phyloP scores from a whole-genome alignment of 2,888 invertebrate species.

The Anaspis maculata region DNA sequence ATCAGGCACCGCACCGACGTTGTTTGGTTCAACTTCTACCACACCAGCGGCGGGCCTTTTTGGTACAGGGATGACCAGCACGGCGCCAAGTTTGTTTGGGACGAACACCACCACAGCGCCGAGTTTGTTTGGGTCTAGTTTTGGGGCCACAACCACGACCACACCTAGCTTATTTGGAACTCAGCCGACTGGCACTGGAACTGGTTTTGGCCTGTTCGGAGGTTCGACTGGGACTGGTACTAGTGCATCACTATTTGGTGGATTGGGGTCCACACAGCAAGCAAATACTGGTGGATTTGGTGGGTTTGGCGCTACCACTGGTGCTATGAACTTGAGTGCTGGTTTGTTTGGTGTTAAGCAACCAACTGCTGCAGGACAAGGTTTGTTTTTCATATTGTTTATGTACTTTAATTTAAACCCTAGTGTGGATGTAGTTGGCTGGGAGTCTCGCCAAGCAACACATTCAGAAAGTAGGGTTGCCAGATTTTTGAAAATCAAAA shows the following conservation, averaged over 20 bases:
- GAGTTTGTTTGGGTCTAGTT: constrained; percentile 33
- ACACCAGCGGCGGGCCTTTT: constrained; percentile 37
- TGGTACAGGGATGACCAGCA: constrained; percentile 24
- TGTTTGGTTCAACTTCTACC: constrained; percentile 44
- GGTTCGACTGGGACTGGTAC: constrained; percentile 19
- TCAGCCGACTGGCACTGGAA: too few relatives aligned
- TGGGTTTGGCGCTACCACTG: constrained; percentile 41
- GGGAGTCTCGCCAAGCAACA: too few relatives aligned
- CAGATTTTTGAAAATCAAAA: too few relatives aligned
- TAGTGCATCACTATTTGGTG: constrained; percentile 30
- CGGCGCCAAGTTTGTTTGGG: constrained; percentile 42
- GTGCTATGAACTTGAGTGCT: too few relatives aligned
- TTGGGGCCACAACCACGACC: constrained; percentile 30
- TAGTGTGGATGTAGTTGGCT: too few relatives aligned
- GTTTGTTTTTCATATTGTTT: too few relatives aligned
- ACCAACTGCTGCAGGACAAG: too few relatives aligned
- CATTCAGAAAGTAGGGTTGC: too few relatives aligned
- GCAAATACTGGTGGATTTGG: constrained; percentile 34
- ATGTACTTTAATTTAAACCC: too few relatives aligned
- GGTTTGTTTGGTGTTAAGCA: too few relatives aligned
- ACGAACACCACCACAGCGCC: constrained; percentile 27
- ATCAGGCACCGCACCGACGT: constrained; percentile 46
- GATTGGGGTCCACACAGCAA: constrained; percentile 41
- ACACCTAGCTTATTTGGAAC: too few relatives aligned
- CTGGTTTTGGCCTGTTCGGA: too few relatives aligned